A percentile compares a stretch with the other conserved stretches of the same genome.
phyloP scores from a whole-genome alignment of 1,140 invertebrate genomes.

The Mactra quadrangularis region DNA sequence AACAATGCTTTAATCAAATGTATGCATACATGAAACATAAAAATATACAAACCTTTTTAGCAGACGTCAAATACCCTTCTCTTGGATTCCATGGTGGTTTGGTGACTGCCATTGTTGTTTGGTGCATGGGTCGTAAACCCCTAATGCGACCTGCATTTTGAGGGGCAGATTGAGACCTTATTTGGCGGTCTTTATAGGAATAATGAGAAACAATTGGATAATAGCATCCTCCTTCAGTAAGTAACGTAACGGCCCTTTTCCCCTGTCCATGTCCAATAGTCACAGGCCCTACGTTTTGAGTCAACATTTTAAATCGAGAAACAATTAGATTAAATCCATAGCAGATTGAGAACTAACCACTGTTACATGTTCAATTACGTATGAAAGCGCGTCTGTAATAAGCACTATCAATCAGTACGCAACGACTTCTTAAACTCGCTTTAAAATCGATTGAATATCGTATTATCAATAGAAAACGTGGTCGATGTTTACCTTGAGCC shows the following conservation, averaged over 20 bases:
- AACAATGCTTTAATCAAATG: too few relatives aligned
- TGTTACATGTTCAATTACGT: slow-evolving; percentile 40
- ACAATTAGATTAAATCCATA: not conserved
- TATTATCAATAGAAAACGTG: slow-evolving; percentile 29
- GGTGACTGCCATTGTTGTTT: slow-evolving; percentile 65
- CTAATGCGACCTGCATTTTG: slow-evolving; percentile 54
- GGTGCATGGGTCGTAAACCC: slow-evolving; percentile 71
- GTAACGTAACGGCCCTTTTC: slow-evolving; percentile 68
- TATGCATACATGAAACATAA: too few relatives aligned
- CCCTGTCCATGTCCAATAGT: slow-evolving; percentile 67
- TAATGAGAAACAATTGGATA: slow-evolving; percentile 73
- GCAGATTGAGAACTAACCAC: not conserved
- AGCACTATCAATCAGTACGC: not conserved
- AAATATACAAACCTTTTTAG: slow-evolving; percentile 70
- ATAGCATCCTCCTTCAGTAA: slow-evolving; percentile 71
- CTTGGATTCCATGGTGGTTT: slow-evolving; percentile 68
- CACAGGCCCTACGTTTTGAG: slow-evolving; percentile 1
- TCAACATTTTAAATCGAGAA: slow-evolving; percentile 34
- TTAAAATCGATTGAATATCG: slow-evolving; percentile 47
- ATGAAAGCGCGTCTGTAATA: slow-evolving; percentile 14
- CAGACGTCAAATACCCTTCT: slow-evolving; percentile 70
- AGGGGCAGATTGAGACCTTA: slow-evolving; percentile 38
- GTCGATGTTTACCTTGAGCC: slow-evolving; percentile 35
- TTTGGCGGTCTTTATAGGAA: slow-evolving; percentile 53
- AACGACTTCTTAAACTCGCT: slow-evolving; percentile 6